A percentile compares a stretch with the other conserved stretches of the same genome.
These are phyloP conservation scores for Aleiodes alternator DNA, from an alignment of 2,888 invertebrate genomes.

Conservation along the genomic window DNA sequence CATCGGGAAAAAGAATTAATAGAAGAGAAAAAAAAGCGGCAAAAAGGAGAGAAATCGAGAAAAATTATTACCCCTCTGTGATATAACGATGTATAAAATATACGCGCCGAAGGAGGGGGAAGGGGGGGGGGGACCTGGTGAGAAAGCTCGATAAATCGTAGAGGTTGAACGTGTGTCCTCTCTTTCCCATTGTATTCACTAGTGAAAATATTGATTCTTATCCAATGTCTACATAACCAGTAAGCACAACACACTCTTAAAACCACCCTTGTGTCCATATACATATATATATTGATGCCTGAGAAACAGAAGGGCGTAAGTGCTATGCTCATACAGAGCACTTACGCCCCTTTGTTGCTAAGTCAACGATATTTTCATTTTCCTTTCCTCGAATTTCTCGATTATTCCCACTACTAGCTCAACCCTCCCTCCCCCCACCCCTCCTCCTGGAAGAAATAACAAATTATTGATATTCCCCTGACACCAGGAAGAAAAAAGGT, in stretches of 20 bases:
- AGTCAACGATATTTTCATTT: conserved; percentile 2
- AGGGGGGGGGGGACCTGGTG: conserved; percentile 8
- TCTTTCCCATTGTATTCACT: conserved; percentile 33
- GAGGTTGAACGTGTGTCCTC: not conserved
- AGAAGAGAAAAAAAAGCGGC: not conserved
- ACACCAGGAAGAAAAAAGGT: not conserved
- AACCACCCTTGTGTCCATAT: not conserved
- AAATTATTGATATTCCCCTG: conserved; percentile 53
- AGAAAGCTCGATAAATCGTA: conserved; percentile 41
- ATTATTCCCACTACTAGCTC: conserved; percentile 34
- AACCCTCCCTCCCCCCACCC: conserved; percentile 19
- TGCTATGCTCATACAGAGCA: too few relatives aligned
- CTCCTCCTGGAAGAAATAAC: conserved; percentile 46
- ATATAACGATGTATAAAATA: conserved; percentile 28
- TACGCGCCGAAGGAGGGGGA: not conserved
- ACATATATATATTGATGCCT: too few relatives aligned
- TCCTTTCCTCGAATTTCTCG: conserved; percentile 10
- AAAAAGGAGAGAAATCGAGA: not conserved
- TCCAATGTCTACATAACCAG: conserved; percentile 11
- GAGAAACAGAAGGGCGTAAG: too few relatives aligned
- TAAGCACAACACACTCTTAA: conserved; percentile 2
- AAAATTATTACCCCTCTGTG: conserved; percentile 6
- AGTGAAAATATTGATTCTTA: conserved; percentile 33
- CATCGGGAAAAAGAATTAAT: not conserved
- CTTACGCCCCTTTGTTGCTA: too few relatives aligned